phyloP scores from a whole-genome alignment of 2,888 invertebrate species.

The Leuctra nigra region DNA sequence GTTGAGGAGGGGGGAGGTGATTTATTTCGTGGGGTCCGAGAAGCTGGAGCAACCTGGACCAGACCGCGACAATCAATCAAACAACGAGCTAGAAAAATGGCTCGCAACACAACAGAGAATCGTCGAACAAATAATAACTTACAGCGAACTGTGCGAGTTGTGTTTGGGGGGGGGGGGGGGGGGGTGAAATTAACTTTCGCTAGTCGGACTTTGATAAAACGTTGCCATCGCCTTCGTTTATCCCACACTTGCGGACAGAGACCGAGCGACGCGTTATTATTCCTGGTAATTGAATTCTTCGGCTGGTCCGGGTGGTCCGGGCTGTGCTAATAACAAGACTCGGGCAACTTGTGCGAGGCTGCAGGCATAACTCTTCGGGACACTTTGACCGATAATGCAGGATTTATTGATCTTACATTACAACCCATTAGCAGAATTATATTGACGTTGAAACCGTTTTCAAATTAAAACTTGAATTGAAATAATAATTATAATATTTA shows the following conservation, averaged over 20 bases:
- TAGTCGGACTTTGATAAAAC: constrained; percentile 25
- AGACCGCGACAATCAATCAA: constrained; percentile 24
- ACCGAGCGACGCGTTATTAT: no score
- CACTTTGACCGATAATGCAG: no score
- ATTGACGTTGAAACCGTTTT: no score
- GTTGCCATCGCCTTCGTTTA: constrained; percentile 17
- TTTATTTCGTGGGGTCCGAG: constrained; percentile 21
- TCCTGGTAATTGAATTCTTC: no score
- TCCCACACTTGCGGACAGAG: not conserved
- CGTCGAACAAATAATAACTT: constrained; percentile 15
- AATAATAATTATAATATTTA: no score
- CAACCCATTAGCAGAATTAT: no score
- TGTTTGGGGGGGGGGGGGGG: not conserved
- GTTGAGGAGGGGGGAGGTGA: constrained; percentile 13
- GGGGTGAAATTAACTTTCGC: constrained; percentile 26
- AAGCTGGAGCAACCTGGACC: constrained; percentile 12
- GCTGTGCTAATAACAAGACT: no score
- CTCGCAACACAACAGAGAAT: not conserved
- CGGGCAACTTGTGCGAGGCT: no score
- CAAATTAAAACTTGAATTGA: no score
- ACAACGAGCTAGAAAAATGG: constrained; percentile 8
- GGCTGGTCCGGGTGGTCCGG: no score
- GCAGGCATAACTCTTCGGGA: no score
- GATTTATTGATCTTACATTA: no score
- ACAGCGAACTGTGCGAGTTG: not conserved